Conservation (phyloP, 1,140 invertebrate species). For the Cherax quadricarinatus region DNA sequence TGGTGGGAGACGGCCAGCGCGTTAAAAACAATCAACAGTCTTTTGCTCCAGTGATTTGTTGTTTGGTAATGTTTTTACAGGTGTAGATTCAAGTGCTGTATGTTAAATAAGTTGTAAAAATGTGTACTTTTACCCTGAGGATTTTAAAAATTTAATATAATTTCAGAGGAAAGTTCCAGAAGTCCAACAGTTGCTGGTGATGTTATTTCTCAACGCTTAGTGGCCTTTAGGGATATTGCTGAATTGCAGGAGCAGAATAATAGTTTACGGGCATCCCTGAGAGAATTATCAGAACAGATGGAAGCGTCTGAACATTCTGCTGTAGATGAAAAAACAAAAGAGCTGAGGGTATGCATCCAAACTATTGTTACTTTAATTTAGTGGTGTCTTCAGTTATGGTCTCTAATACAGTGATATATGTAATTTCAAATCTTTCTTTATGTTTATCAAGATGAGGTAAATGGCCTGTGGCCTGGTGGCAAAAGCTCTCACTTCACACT, state of each 20-base stretch:
- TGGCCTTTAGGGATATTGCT: constrained; percentile 92
- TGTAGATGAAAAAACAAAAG: constrained; percentile 77
- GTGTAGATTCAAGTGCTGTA: background rate
- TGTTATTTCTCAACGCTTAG: constrained; percentile 89
- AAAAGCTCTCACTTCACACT: too few species aligned
- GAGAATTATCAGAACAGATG: constrained; percentile 88
- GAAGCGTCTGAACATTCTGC: constrained; percentile 85
- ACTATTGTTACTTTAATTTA: too few species aligned
- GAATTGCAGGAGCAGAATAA: constrained; percentile 93
- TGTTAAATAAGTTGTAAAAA: background rate
- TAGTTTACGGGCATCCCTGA: constrained; percentile 86
- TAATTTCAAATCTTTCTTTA: too few species aligned
- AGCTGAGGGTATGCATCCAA: constrained; percentile 73
- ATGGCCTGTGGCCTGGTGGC: too few species aligned
- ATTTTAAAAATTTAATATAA: background rate
- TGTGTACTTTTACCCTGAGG: background rate
- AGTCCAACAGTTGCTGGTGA: constrained; percentile 75
- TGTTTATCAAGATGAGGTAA: too few species aligned
- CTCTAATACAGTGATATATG: too few species aligned
- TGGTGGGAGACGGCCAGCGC: too few species aligned
- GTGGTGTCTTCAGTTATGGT: too few species aligned
- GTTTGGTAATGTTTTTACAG: background rate
- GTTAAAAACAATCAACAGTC: too few species aligned
- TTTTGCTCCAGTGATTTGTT: background rate
- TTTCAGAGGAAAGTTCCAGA: constrained; percentile 53